Conservation (phyloP, 2,113 vertebrate species). For the Megaleporinus macrocephalus region DNA sequence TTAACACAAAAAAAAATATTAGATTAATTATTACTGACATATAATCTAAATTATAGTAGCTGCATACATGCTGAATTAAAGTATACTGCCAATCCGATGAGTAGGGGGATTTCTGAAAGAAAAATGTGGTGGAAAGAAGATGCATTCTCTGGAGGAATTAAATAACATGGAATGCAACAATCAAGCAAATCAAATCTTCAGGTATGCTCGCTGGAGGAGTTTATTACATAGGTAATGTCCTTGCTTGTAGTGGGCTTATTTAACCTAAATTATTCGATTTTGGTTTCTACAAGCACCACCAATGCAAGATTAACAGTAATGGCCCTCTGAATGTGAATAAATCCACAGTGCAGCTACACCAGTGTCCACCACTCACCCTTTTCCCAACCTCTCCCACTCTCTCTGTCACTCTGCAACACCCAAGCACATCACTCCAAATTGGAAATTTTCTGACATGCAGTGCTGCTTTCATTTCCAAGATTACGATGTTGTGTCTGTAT, state of each 20-base stretch:
- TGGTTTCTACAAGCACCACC: constrained; percentile 78
- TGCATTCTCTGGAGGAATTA: constrained; percentile 76
- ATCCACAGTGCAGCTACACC: constrained; percentile 68
- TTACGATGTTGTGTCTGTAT: constrained; percentile 21
- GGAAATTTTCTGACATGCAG: constrained; percentile 12
- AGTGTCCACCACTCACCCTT: constrained; percentile 41
- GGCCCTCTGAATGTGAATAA: constrained; percentile 81
- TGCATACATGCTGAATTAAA: constrained; percentile 62
- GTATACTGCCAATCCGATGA: constrained; percentile 56
- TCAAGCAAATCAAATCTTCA: constrained; percentile 75
- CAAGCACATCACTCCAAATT: constrained; percentile 16
- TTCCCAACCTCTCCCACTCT: constrained; percentile 56
- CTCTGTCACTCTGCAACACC: constrained; percentile 17
- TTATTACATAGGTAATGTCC: no score
- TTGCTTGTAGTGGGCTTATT: constrained; percentile 75
- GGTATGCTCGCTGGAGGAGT: constrained; percentile 73
- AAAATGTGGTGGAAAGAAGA: constrained; percentile 56
- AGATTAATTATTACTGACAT: no score
- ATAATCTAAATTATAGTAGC: constrained; percentile 70
- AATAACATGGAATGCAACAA: constrained; percentile 72
- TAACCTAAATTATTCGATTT: constrained; percentile 83
- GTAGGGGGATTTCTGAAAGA: neutral
- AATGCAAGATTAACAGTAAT: constrained; percentile 82
- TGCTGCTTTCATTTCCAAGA: neutral
- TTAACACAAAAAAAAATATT: constrained; percentile 65